Percentiles rank a stretch among this genome's conserved stretches.
These are phyloP conservation scores for Lepilemur ruficaudatus DNA, from an alignment of 2,797 vertebrate genomes.

Conservation along the genomic window DNA sequence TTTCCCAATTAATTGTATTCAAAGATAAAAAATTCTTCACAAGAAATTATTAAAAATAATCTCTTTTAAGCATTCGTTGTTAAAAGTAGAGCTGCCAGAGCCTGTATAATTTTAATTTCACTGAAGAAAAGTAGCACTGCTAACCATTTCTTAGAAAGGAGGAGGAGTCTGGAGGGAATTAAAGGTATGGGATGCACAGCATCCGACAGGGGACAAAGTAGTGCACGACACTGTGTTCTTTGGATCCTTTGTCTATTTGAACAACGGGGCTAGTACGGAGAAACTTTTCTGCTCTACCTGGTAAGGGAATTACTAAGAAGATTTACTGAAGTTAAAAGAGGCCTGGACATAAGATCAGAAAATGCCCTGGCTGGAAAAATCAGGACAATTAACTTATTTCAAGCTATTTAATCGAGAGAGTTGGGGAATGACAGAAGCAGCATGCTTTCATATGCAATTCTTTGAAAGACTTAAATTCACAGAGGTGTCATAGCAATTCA, in stretches of 20 bases:
- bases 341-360: background rate
- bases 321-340: background rate
- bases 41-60: background rate
- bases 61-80: background rate
- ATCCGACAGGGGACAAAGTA: rapidly evolving
- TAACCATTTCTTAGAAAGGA: background rate
- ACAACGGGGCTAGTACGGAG: background rate
- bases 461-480: background rate
- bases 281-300: background rate
- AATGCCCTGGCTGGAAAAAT: background rate
- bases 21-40: background rate
- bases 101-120: background rate
- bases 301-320: background rate
- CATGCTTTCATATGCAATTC: background rate
- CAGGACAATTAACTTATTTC: background rate
- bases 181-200: background rate
- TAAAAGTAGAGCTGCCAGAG: background rate
- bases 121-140: background rate
- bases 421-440: background rate
- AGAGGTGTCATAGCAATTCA: background rate
- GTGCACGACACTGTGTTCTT: rapidly evolving
- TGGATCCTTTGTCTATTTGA: background rate
- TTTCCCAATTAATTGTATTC: background rate
- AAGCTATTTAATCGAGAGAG: background rate
- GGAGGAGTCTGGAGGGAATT: too few relatives aligned